Base-by-base conservation (phyloP, 2,113 vertebrate genomes). In the Amphiprion ocellaris region DNA sequence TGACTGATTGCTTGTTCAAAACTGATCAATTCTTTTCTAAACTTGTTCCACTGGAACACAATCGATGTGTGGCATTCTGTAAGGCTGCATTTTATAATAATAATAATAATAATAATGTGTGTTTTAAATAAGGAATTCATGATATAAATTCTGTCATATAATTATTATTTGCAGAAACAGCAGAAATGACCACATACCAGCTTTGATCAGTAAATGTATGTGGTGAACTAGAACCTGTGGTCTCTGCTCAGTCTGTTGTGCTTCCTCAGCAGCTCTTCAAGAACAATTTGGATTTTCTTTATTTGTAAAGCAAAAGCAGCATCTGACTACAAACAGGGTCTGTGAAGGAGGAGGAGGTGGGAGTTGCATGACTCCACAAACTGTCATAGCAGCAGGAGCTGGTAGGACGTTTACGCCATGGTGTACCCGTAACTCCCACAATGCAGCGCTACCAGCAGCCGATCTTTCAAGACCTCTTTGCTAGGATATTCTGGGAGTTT, bases 401-500 rank as follows among this genome's bases (percentile, higher is more conserved):
- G 58, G 50, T 21, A 16, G 0, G 37, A 37, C 15, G 30, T 59
- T 94, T 87, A 99, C 2, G 97, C 98, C 98, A 99, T 99, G 63
- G 98, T 99, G 90, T 99, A 99, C 15, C 98, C 98, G 6, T 99
- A 99, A 91, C 97, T 99, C 90, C 98, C 98, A 93, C 98, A 99
- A 82, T 99, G 97, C 77, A 99, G 92, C 2, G 98, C 98, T 41
- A 99, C 97, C 68, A 99, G 96, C 89, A 99, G 96, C 21, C 98
- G 95, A 94, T 99, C 97, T 86, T 96, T 96, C 53, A 99, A 95
- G 82, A 97, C 95, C 87, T 98, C 98, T 90, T 96, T 95, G 93
- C 94, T 97, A 46, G 98, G 98, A 55, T 99, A 99, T 93, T 99
- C 98, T 80, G 98, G 98, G 88, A 99, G 95, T 92, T 99, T 99